These are phyloP conservation scores for Cryptomyrus ogoouensis DNA, from an alignment of 2,113 vertebrate genomes.

Conservation along the genomic window DNA sequence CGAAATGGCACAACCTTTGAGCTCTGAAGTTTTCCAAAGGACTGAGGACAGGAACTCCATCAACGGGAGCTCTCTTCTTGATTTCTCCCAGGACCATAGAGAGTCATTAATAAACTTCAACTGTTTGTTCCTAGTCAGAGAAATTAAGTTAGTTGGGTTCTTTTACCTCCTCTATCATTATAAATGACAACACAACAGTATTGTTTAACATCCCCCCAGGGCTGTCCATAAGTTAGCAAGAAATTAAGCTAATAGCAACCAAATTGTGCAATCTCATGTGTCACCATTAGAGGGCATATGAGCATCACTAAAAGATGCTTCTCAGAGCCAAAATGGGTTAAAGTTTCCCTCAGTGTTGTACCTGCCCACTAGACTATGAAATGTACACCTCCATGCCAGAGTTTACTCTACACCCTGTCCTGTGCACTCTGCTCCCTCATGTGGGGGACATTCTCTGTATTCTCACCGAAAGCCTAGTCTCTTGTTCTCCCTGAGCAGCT, in stretches of 20 bases:
- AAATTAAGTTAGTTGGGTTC: background rate
- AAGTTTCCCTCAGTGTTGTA: background rate
- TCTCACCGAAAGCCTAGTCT: conserved; percentile 56
- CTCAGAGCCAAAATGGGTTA: background rate
- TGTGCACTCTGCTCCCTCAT: background rate
- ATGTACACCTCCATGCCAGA: background rate
- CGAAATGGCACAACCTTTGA: conserved; percentile 32
- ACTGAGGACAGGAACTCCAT: conserved; percentile 35
- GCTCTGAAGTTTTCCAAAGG: conserved; percentile 27
- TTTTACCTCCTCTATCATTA: background rate
- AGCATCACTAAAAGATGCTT: background rate
- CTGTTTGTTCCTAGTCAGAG: conserved; percentile 42
- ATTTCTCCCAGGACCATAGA: conserved; percentile 40
- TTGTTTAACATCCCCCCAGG: background rate
- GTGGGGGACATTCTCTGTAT: background rate
- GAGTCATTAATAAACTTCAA: conserved; percentile 25
- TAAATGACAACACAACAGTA: background rate
- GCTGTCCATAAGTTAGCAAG: background rate
- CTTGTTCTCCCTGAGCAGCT: conserved; percentile 47
- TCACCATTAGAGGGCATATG: background rate
- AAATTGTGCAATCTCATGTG: background rate
- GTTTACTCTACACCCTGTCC: background rate
- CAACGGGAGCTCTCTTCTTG: conserved; percentile 26
- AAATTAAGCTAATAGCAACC: background rate
- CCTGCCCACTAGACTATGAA: background rate